phyloP scores from a whole-genome alignment of 30 jellyfish, hydroid and myxozoan species.

The Aurelia sp. region DNA sequence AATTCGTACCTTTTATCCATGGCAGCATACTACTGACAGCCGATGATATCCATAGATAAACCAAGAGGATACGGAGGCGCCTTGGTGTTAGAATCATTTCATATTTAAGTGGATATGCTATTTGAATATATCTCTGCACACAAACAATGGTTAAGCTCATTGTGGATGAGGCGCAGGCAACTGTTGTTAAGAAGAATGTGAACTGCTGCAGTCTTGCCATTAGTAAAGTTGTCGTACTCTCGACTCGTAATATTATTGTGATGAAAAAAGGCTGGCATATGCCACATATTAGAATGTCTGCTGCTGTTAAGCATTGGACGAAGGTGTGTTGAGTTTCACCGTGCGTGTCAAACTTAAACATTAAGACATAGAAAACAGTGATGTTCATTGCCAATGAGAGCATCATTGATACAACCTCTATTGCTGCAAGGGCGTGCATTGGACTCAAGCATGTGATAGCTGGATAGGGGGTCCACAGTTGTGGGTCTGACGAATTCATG shows the following conservation, averaged over 20 bases:
- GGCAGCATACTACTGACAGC: not conserved
- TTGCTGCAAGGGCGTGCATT: not conserved
- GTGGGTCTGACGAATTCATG: not conserved
- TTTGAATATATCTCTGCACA: slow-evolving; percentile 7
- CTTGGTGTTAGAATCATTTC: not conserved
- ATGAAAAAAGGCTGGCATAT: slow-evolving; percentile 26
- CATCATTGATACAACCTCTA: not conserved
- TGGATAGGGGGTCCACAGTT: slow-evolving; percentile 16
- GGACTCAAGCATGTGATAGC: slow-evolving; percentile 6
- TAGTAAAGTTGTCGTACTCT: not conserved
- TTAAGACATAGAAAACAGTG: not conserved
- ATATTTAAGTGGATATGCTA: slow-evolving; percentile 1
- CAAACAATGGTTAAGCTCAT: not conserved
- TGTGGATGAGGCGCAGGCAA: slow-evolving; percentile 1
- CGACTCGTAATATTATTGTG: not conserved
- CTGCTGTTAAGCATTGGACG: not conserved
- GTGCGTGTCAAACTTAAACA: not conserved
- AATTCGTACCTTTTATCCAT: not conserved
- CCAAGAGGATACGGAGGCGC: not conserved
- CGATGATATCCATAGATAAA: not conserved
- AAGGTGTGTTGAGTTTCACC: not conserved
- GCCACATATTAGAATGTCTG: slow-evolving; percentile 4
- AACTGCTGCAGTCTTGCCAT: slow-evolving; percentile 3
- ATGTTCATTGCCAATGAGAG: not conserved
- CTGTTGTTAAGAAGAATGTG: not conserved